A percentile compares a stretch with the other conserved stretches of the same genome.
Evolutionary conservation across 2,797 vertebrate genomes (phyloP).

Genomic region (Dromococcyx pavoninus): DNA sequence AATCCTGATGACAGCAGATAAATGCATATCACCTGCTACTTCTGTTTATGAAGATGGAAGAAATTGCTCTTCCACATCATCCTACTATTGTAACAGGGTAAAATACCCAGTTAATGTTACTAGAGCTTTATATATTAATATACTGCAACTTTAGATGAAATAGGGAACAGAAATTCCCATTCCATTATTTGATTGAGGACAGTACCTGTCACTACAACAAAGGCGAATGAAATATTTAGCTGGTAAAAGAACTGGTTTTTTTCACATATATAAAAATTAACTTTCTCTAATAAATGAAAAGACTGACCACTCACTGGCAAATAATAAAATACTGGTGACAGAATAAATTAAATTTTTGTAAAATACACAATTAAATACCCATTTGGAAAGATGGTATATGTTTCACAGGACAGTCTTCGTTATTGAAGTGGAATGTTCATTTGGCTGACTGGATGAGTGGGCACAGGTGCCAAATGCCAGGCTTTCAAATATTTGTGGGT

Average conservation of each 20-base stretch:
- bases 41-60: not conserved
- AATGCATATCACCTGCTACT: not conserved
- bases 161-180: not conserved
- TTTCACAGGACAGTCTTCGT: not conserved
- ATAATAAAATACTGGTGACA: not conserved
- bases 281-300: not conserved
- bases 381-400: not conserved
- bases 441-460: not conserved
- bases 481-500: not conserved
- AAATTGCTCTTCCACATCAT: not conserved
- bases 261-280: not conserved
- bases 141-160: not conserved
- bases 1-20: not conserved
- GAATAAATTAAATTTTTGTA: not conserved
- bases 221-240: not conserved
- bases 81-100: not conserved
- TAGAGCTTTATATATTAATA: not conserved
- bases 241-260: accelerated
- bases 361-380: not conserved
- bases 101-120: not conserved
- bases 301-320: not conserved
- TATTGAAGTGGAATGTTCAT: not conserved
- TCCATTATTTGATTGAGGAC: not conserved
- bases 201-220: not conserved
- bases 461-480: not conserved